A percentile compares a stretch with the other conserved stretches of the same genome.
phyloP scores from a whole-genome alignment of 2,797 vertebrate genomes.

The Sebastes itinus region DNA sequence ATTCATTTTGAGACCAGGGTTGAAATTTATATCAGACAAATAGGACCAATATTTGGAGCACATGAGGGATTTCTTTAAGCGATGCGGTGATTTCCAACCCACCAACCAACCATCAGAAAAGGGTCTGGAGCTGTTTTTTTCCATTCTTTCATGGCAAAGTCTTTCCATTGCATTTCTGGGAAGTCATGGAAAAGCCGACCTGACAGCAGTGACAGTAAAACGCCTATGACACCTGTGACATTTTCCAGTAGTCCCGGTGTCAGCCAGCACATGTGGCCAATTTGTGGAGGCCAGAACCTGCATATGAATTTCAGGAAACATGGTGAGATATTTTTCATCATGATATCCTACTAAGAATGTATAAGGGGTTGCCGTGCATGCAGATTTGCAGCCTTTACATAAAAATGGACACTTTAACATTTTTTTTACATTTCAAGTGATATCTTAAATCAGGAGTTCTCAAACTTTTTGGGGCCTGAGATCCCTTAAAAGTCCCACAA shows the following conservation, averaged over 20 bases:
- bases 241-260: slow-evolving; percentile 77
- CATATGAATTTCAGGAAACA: slow-evolving; percentile 59
- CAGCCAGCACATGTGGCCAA: slow-evolving; percentile 71
- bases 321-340: slow-evolving; percentile 33
- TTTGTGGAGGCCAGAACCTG: slow-evolving; percentile 54
- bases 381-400: not conserved
- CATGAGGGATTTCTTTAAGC: slow-evolving; percentile 57
- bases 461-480: too few relatives aligned
- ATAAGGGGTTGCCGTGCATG: not conserved
- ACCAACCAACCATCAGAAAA: slow-evolving; percentile 54
- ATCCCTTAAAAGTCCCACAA: too few relatives aligned
- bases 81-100: slow-evolving; percentile 56
- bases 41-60: slow-evolving; percentile 48
- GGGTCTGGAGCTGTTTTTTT: slow-evolving; percentile 62
- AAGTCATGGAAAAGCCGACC: slow-evolving; percentile 73
- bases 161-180: slow-evolving; percentile 78
- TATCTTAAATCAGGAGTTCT: too few relatives aligned
- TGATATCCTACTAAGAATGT: slow-evolving; percentile 14
- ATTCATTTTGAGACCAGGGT: slow-evolving; percentile 43
- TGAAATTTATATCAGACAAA: slow-evolving; percentile 63
- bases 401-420: not conserved
- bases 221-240: slow-evolving; percentile 77
- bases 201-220: slow-evolving; percentile 79
- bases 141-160: slow-evolving; percentile 73
- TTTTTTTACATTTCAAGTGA: too few relatives aligned